phyloP scores from a whole-genome alignment of 2,888 invertebrate genomes.

The Watsonalla cultraria region DNA sequence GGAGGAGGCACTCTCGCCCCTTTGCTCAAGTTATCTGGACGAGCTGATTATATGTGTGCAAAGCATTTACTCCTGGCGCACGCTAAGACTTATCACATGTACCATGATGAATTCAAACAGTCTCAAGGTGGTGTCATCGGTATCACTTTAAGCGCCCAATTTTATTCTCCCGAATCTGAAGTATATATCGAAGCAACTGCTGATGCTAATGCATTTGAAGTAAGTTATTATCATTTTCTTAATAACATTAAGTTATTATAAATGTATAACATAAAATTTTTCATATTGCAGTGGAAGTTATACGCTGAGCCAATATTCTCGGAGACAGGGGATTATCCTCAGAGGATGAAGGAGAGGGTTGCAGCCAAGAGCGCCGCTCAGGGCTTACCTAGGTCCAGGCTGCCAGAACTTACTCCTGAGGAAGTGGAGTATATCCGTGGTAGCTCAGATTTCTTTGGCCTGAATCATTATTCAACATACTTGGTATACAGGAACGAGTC shows the following conservation, averaged over 20 bases:
- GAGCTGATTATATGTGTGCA: constrained; percentile 63
- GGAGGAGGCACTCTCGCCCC: constrained; percentile 36
- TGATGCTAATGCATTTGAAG: constrained; percentile 64
- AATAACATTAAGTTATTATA: background rate
- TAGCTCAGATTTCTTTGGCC: constrained; percentile 82
- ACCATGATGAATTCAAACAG: constrained; percentile 43
- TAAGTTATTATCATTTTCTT: constrained; percentile 21
- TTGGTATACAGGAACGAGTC: constrained; percentile 51
- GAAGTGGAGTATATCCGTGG: constrained; percentile 79
- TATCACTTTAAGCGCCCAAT: constrained; percentile 27
- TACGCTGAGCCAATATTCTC: constrained; percentile 81
- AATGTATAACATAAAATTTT: constrained; percentile 10
- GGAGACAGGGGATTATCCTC: constrained; percentile 79
- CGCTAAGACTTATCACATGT: constrained; percentile 53
- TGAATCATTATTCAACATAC: constrained; percentile 82
- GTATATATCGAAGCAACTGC: constrained; percentile 67
- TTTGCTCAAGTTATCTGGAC: constrained; percentile 43
- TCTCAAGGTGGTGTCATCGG: constrained; percentile 34
- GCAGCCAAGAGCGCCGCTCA: constrained; percentile 75
- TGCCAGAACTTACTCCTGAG: constrained; percentile 77
- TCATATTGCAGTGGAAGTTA: constrained; percentile 66
- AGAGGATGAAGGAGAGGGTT: constrained; percentile 76
- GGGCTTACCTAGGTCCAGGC: constrained; percentile 74
- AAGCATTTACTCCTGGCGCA: constrained; percentile 75
- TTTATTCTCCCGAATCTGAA: constrained; percentile 59